Evolutionary conservation across 2,888 invertebrate genomes (phyloP).

Genomic region (Alloscopus bannaensis): DNA sequence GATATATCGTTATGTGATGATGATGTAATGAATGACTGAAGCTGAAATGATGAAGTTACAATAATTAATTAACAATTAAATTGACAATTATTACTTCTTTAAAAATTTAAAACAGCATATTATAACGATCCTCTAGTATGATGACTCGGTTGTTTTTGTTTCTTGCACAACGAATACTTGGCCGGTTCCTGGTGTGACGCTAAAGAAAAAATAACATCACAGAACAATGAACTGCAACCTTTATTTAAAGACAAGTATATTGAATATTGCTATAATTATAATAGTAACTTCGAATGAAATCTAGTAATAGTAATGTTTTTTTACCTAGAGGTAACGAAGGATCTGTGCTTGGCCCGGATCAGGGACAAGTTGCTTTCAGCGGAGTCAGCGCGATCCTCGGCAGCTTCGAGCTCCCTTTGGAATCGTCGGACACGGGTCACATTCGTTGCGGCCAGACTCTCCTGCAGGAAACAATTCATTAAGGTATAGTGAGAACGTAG

Average conservation of each 20-base stretch:
- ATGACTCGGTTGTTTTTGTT: conserved; percentile 71
- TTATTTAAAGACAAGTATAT: too few relatives aligned
- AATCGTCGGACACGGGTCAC: conserved; percentile 97
- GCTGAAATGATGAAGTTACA: conserved; percentile 26
- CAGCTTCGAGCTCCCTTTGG: conserved; percentile 98
- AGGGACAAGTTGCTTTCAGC: conserved; percentile 95
- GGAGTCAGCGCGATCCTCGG: conserved; percentile 96
- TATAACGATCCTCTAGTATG: conserved; percentile 25
- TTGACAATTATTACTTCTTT: conserved; percentile 13
- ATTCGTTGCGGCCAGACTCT: conserved; percentile 93
- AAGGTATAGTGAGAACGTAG: conserved; percentile 65
- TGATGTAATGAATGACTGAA: conserved; percentile 13
- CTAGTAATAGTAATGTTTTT: too few relatives aligned
- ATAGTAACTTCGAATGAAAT: too few relatives aligned
- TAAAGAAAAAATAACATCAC: too few relatives aligned
- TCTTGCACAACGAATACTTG: conserved; percentile 79
- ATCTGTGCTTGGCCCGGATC: conserved; percentile 98
- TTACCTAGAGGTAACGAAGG: conserved; percentile 81
- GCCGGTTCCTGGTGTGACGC: conserved; percentile 78
- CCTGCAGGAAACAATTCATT: conserved; percentile 78
- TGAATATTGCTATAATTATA: too few relatives aligned
- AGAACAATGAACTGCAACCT: too few relatives aligned
- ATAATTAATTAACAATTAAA: not conserved
- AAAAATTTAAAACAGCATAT: conserved; percentile 40
- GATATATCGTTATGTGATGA: too few relatives aligned